Conservation (phyloP, 2,888 invertebrate species). For the Periphyllus acericola region DNA sequence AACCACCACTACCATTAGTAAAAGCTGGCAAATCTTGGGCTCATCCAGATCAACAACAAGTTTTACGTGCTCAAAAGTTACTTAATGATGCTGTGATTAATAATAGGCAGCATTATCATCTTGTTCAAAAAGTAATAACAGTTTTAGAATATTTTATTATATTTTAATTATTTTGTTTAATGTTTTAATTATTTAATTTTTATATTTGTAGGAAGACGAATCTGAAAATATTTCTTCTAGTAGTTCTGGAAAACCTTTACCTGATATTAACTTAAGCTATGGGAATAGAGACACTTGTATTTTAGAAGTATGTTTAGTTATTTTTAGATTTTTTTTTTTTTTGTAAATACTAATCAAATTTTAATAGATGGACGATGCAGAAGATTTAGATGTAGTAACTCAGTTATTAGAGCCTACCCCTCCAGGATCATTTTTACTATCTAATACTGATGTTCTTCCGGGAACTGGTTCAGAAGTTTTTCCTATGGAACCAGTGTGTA, state of each 20-base stretch:
- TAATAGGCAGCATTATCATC: constrained; percentile 77
- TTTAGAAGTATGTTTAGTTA: constrained; percentile 71
- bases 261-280: constrained; percentile 76
- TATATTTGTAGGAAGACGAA: constrained; percentile 60
- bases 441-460: constrained; percentile 81
- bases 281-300: constrained; percentile 85
- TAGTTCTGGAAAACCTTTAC: constrained; percentile 74
- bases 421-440: constrained; percentile 81
- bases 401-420: constrained; percentile 79
- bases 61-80: constrained; percentile 72
- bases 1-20: constrained; percentile 77
- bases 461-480: constrained; percentile 68
- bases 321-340: constrained; percentile 64
- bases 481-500: constrained; percentile 70
- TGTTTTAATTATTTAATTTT: constrained; percentile 10
- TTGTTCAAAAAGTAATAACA: constrained; percentile 58
- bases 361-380: constrained; percentile 80
- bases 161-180: background rate
- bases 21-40: constrained; percentile 75
- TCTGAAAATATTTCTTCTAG: constrained; percentile 70
- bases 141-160: too few relatives aligned
- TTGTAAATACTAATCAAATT: background rate
- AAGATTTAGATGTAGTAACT: constrained; percentile 81
- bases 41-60: constrained; percentile 75
- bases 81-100: constrained; percentile 77